Conservation (phyloP, 2,888 invertebrate species). For the Tenodera sinensis region DNA sequence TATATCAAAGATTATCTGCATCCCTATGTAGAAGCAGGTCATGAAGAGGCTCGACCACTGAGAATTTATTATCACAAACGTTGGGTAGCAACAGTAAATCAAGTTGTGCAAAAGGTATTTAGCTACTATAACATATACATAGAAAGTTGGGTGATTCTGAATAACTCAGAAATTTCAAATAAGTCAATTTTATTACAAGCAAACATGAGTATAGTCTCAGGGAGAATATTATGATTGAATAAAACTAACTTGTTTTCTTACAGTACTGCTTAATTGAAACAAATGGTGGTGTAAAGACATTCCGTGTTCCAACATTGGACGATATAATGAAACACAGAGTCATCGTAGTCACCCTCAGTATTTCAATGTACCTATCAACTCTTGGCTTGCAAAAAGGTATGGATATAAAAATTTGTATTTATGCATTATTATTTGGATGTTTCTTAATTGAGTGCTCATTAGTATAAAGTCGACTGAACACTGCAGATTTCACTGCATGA, state of each 20-base stretch:
- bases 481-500: too few species aligned
- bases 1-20: conserved; percentile 64
- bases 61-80: conserved; percentile 77
- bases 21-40: conserved; percentile 65
- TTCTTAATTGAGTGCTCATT: background rate
- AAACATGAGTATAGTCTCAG: background rate
- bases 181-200: too few species aligned
- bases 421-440: background rate
- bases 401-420: conserved; percentile 23
- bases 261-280: conserved; percentile 70
- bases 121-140: background rate
- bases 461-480: background rate
- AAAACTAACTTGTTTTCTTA: conserved; percentile 37
- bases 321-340: conserved; percentile 69
- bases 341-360: conserved; percentile 75
- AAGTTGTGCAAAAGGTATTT: conserved; percentile 60
- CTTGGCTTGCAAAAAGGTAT: conserved; percentile 62
- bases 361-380: conserved; percentile 69
- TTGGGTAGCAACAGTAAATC: conserved; percentile 73
- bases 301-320: conserved; percentile 65
- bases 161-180: too few species aligned
- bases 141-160: background rate
- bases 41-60: conserved; percentile 64
- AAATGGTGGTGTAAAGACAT: conserved; percentile 51
- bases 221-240: background rate